Conservation (phyloP, 2,797 vertebrate species). For the Petrocephalus schoutedeni region DNA sequence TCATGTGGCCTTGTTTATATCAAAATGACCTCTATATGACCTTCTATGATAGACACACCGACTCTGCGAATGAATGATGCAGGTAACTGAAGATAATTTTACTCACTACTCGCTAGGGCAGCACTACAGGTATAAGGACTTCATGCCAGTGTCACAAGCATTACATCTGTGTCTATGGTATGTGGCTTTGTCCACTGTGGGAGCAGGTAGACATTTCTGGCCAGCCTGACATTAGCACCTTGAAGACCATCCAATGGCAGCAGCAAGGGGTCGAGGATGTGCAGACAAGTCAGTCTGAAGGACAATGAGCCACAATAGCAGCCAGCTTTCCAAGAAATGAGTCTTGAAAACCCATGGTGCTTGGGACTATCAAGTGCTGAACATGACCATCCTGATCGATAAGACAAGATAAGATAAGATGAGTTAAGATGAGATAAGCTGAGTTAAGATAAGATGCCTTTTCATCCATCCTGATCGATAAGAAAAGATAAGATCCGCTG, state of each 20-base stretch:
- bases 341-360: background rate
- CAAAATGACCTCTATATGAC: background rate
- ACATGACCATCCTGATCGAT: background rate
- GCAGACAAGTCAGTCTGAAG: background rate
- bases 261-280: too few relatives aligned
- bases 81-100: background rate
- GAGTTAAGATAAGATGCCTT: too few relatives aligned
- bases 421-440: background rate
- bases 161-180: background rate
- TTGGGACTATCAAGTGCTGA: background rate
- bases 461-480: background rate
- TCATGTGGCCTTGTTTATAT: background rate
- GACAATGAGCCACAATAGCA: background rate
- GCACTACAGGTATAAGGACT: background rate
- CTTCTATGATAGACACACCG: background rate
- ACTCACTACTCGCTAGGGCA: too few relatives aligned
- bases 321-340: background rate
- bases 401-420: background rate
- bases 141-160: background rate
- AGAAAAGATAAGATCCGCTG: background rate
- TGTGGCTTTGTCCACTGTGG: background rate
- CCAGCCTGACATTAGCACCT: background rate
- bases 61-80: background rate
- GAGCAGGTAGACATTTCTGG: background rate
- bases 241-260: background rate